phyloP scores from a whole-genome alignment of 2,797 vertebrate genomes.

The Pelochelys cantorii region DNA sequence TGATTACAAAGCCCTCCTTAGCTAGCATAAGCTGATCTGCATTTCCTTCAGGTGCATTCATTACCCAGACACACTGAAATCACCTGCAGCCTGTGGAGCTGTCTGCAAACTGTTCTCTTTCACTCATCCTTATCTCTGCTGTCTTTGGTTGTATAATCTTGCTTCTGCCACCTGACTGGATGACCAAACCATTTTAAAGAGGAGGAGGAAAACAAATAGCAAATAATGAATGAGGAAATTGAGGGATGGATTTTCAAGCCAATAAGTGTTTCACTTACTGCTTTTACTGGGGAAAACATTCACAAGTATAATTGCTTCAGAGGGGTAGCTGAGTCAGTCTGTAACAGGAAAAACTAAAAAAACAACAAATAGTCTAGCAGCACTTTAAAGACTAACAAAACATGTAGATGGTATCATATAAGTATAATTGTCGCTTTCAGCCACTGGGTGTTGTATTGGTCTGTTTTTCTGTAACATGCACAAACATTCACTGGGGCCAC shows the following conservation, averaged over 20 bases:
- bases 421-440: constrained; percentile 43
- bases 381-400: no score
- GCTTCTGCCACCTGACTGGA: not conserved
- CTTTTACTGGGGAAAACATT: not conserved
- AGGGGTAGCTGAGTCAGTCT: no score
- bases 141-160: not conserved
- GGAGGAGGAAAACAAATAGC: not conserved
- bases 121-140: not conserved
- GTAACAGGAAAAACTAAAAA: no score
- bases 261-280: not conserved
- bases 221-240: not conserved
- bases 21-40: not conserved
- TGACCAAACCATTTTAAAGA: not conserved
- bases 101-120: not conserved
- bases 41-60: not conserved
- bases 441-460: not conserved
- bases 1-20: not conserved
- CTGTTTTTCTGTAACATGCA: constrained; percentile 22
- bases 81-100: not conserved
- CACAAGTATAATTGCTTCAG: constrained; percentile 34
- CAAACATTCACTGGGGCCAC: constrained; percentile 6
- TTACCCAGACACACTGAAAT: not conserved
- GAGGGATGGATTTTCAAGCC: not conserved
- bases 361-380: no score
- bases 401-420: not conserved